Evolutionary conservation across 2,797 vertebrate species (phyloP).

Genomic region (Ataeniobius toweri): DNA sequence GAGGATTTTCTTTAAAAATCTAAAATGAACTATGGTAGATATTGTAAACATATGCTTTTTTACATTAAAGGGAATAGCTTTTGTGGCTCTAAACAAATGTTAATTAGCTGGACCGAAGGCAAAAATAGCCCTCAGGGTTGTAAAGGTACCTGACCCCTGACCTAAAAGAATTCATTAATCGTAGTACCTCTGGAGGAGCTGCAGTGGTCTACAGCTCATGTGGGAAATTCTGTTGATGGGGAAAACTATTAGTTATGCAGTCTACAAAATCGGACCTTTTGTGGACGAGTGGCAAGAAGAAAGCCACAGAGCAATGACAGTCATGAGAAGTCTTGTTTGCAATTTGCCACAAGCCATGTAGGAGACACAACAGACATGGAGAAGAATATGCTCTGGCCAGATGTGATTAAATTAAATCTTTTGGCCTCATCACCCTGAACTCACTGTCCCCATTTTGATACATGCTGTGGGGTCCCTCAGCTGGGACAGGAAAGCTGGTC

Average conservation of each 20-base stretch:
- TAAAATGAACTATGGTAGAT: too few species aligned
- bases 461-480: background rate
- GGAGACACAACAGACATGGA: background rate
- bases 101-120: too few species aligned
- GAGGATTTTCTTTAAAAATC: too few species aligned
- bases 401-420: background rate
- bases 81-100: too few species aligned
- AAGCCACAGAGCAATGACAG: background rate
- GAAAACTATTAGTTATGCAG: background rate
- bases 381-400: background rate
- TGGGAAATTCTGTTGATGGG: too few species aligned
- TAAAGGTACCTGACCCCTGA: too few species aligned
- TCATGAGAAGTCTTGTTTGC: background rate
- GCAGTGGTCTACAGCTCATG: background rate
- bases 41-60: too few species aligned
- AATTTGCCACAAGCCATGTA: background rate
- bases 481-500: background rate
- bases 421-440: background rate
- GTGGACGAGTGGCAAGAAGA: background rate
- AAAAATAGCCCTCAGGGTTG: too few species aligned
- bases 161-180: background rate
- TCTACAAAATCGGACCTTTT: background rate
- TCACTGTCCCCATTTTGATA: background rate
- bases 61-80: too few species aligned
- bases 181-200: background rate